Evolutionary conservation across 2,888 invertebrate species (phyloP), one percentile per base, ranked within the genome.

Genomic region (Meandrusa payeni): DNA sequence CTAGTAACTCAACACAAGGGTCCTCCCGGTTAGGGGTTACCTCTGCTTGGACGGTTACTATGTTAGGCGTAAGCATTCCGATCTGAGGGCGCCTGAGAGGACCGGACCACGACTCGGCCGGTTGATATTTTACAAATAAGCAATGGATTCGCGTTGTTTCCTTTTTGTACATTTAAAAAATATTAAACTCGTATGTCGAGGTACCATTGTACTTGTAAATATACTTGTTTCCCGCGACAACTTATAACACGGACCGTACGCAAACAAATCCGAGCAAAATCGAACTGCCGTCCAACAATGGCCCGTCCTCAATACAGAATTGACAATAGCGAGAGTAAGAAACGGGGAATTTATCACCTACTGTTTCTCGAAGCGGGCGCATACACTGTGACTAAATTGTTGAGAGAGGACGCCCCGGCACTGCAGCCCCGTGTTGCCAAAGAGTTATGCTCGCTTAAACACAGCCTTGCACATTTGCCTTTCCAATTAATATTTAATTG

Each of bases 301-400:
- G 79, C 47, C 56, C 74, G 76, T 76, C 72, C 76, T 82, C 85
- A 81, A 85, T 82, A 83, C 80, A 73, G 76, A 78, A 82, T 80
- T 77, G 80, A 83, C 83, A 83, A 85, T 78, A 63, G 73, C 59
- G 55, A 61, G 70, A 66, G 76, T 70, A 73, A 73, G 66, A 66
- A 72, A 65, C 64, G 62, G 53, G 62, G 71, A 70, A 81, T 85
- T 85, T 86, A 86, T 83, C 75, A 70, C 78, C 78, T 70, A 74
- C 82, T 83, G 83, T 85, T 76, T 78, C 75, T 66, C 63, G 46
- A 47, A 64, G 61, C 55, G 48, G 52, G 55, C 59, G 54, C 58
- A 61, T 64, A 62, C 67, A 63, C 70, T 78, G 81, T 81, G 72
- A 74, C 79, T 76, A 82, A 81, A 73, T 57, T 64, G 68, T 64